These are phyloP conservation scores for Acrocephalus arundinaceus DNA, from an alignment of 2,113 vertebrate genomes.

Conservation along the genomic window DNA sequence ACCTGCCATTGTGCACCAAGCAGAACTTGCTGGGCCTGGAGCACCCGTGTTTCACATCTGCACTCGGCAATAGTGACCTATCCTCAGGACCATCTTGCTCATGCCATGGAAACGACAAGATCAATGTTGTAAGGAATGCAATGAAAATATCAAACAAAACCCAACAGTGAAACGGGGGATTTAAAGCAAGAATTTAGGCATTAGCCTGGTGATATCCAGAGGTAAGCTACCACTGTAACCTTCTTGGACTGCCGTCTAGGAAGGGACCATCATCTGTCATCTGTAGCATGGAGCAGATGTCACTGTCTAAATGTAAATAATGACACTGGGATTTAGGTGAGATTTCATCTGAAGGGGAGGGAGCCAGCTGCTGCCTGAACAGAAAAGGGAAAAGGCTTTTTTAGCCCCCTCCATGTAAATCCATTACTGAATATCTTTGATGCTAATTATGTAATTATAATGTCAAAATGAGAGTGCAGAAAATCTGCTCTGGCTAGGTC, in stretches of 20 bases:
- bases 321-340: not conserved
- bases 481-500: not conserved
- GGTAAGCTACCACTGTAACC: not conserved
- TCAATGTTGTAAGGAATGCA: not conserved
- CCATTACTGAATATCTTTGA: not conserved
- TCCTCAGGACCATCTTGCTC: not conserved
- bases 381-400: not conserved
- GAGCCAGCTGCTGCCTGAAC: not conserved
- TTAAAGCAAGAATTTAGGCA: not conserved
- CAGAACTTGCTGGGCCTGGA: not conserved
- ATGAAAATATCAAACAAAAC: not conserved
- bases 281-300: not conserved
- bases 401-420: not conserved
- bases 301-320: not conserved
- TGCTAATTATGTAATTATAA: not conserved
- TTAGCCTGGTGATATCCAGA: not conserved
- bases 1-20: not conserved
- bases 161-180: not conserved
- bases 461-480: not conserved
- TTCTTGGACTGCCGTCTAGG: not conserved
- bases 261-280: not conserved
- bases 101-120: not conserved
- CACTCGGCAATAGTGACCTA: fast-evolving
- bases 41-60: not conserved
- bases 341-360: not conserved